Evolutionary conservation across 2,113 vertebrate species (phyloP).

Genomic region (Phyllostomus discolor): DNA sequence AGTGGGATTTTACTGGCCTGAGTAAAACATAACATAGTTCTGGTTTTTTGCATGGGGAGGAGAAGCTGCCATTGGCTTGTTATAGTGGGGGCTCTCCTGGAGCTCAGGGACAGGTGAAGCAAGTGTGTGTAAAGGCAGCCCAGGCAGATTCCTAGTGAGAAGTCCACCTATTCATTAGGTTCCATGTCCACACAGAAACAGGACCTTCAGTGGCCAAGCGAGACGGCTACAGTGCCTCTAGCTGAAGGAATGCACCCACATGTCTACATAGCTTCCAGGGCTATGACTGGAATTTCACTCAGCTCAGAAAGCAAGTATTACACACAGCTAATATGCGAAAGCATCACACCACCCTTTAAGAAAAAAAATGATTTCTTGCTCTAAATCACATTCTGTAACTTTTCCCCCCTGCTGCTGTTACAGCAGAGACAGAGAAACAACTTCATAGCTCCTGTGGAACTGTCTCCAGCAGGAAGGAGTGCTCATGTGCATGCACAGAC

Average conservation of each 20-base stretch:
- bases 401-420: background rate
- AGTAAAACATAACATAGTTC: background rate
- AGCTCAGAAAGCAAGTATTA: background rate
- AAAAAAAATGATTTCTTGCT: constrained; percentile 18
- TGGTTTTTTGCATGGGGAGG: background rate
- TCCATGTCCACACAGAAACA: background rate
- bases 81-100: background rate
- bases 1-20: background rate
- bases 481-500: too few species aligned
- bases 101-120: background rate
- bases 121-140: background rate
- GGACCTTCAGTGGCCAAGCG: background rate
- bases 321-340: background rate
- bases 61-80: background rate
- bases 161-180: background rate
- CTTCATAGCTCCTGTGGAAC: background rate
- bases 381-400: background rate
- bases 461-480: background rate
- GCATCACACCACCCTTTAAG: background rate
- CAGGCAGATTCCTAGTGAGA: background rate
- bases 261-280: background rate
- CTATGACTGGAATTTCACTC: background rate
- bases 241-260: background rate
- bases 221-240: background rate
- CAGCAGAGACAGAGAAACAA: background rate